Base-by-base conservation (phyloP, 2,797 vertebrate species). In the Capromys pilorides region DNA sequence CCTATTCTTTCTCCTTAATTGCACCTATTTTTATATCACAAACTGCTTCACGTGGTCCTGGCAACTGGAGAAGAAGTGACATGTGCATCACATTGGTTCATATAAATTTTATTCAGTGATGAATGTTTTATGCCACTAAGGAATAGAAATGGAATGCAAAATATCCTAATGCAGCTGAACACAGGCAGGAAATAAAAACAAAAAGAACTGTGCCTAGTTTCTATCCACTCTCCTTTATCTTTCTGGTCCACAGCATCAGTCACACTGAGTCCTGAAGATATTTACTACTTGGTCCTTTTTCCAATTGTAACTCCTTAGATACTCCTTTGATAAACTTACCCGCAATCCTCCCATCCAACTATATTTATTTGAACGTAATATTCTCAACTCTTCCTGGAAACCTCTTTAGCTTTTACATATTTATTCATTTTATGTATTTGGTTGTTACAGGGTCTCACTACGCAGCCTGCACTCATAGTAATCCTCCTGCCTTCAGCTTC, bases 91-190 rank as follows among this genome's bases (percentile, higher is more conserved):
- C 28, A 2, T 2, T 39, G 16, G 1, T 10, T 84, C 91, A 26
- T 41, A 11, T 6, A 12, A 8, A 54, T 59, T 79, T 78, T 41
- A 84, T n/a, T 12, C 8, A 41, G 69, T 66, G 83, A 67, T 62
- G 36, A 45, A 86, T 64, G 57, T 51, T 71, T 41, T 31, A 59
- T 1, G 49, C 8, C 45, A 14, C 11, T 2, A 18, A 28, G 31
- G 11, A 59, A 14, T 45, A 31, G 69, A 6, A 2, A 22, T 4
- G 13, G 24, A 39, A 71, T 64, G 2, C 5, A 54, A 33, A 83
- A 57, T 18, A 19, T 9, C 33, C 0, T 0, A 11, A 18, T 3
- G 1, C 0, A 24, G 33, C 4, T 1, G 36, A n/a, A 28, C 4
- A 2, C 2, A 0, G 5, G 13, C 1, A 3, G 11, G 6, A 57